phyloP scores from a whole-genome alignment of 2,113 vertebrate species.

The Oreochromis tanganicae region DNA sequence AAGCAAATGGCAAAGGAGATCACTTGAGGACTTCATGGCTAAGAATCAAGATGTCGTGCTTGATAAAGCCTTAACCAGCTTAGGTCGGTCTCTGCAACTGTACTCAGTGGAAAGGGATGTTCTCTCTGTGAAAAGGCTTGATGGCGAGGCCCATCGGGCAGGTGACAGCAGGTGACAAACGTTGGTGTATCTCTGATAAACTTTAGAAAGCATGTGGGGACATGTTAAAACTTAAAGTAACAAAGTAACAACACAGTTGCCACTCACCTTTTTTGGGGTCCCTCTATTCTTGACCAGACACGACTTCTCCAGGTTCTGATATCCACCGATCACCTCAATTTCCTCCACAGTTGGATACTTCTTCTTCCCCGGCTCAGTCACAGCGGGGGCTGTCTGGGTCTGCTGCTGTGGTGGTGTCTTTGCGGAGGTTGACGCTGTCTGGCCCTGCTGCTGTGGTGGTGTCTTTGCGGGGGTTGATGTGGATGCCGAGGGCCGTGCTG shows the following conservation, averaged over 20 bases:
- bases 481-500: background rate
- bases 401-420: background rate
- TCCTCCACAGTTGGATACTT: slow-evolving; percentile 84
- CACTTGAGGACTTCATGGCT: slow-evolving; percentile 35
- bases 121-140: slow-evolving; percentile 43
- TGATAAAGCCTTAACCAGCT: slow-evolving; percentile 70
- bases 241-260: background rate
- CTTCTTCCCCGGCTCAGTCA: slow-evolving; percentile 67
- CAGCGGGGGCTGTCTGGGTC: background rate
- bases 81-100: slow-evolving; percentile 40
- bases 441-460: background rate
- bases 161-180: background rate
- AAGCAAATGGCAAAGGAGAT: slow-evolving; percentile 42
- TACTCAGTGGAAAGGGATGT: slow-evolving; percentile 60
- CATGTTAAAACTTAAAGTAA: background rate
- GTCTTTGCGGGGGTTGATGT: background rate
- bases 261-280: slow-evolving; percentile 78
- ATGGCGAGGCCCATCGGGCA: background rate
- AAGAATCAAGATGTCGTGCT: slow-evolving; percentile 67
- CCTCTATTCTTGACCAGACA: slow-evolving; percentile 79
- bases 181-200: background rate
- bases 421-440: background rate
- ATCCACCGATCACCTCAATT: slow-evolving; percentile 88
- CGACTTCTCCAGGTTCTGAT: slow-evolving; percentile 80
- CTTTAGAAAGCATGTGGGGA: background rate